These are phyloP conservation scores for Lepidotrigona ventralis DNA, from an alignment of 1,140 invertebrate genomes.

Conservation along the genomic window DNA sequence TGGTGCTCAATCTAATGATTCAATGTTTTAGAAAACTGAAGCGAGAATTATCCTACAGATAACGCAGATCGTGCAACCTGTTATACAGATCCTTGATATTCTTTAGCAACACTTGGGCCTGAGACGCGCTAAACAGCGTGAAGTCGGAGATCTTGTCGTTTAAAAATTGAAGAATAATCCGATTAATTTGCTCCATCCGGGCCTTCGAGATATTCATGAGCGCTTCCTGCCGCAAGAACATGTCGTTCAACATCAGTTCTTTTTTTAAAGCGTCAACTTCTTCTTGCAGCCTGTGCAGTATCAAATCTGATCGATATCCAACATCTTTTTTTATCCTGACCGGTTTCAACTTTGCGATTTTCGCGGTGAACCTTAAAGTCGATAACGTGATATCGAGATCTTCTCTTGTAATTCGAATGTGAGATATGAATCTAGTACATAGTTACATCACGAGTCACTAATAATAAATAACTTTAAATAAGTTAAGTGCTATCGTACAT, in stretches of 20 bases:
- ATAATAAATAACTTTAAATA: neutral
- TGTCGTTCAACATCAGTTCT: constrained; percentile 54
- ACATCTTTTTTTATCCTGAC: constrained; percentile 35
- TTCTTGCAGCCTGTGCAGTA: constrained; percentile 31
- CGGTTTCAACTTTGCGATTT: constrained; percentile 41
- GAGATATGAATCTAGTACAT: constrained; percentile 51
- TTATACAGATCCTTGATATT: constrained; percentile 54
- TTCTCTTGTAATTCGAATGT: constrained; percentile 52
- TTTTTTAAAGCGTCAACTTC: constrained; percentile 49
- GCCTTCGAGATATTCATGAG: constrained; percentile 50
- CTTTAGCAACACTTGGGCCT: constrained; percentile 49
- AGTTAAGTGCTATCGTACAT: neutral
- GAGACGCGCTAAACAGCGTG: constrained; percentile 48
- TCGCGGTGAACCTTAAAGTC: constrained; percentile 48
- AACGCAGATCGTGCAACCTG: constrained; percentile 45
- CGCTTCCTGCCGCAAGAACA: constrained; percentile 57
- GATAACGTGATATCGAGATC: constrained; percentile 55
- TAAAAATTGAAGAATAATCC: constrained; percentile 45
- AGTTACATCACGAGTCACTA: neutral
- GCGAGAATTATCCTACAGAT: neutral
- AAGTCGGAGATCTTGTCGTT: constrained; percentile 49
- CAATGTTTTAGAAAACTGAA: neutral
- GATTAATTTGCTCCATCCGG: constrained; percentile 50
- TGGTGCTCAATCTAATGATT: constrained; percentile 37
- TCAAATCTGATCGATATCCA: neutral